Conservation (phyloP, 2,888 invertebrate genomes). For the Metalampra italica region DNA sequence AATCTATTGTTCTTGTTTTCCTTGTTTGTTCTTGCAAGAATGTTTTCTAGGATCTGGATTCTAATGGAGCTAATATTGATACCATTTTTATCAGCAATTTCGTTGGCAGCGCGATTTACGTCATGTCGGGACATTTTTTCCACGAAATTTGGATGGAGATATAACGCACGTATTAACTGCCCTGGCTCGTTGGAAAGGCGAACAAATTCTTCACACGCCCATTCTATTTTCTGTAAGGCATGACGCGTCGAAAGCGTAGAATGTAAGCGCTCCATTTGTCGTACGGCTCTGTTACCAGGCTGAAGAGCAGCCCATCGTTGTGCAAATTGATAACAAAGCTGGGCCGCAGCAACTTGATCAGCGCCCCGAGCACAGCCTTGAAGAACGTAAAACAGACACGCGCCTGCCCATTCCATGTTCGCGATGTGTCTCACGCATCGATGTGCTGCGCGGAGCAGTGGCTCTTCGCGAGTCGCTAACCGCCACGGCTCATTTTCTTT, state of each 20-base stretch:
- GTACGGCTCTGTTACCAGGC: conserved; percentile 67
- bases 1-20: conserved; percentile 38
- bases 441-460: conserved; percentile 66
- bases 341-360: conserved; percentile 73
- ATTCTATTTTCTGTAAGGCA: conserved; percentile 66
- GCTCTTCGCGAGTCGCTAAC: conserved; percentile 60
- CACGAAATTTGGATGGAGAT: conserved; percentile 63
- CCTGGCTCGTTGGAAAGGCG: conserved; percentile 63
- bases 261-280: conserved; percentile 70
- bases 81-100: conserved; percentile 72
- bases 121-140: conserved; percentile 62
- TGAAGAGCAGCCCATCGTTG: conserved; percentile 70
- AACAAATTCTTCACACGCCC: conserved; percentile 68
- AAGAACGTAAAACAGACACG: conserved; percentile 70
- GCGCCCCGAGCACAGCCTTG: conserved; percentile 73
- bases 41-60: conserved; percentile 69
- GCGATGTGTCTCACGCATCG: conserved; percentile 68
- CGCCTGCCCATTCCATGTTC: conserved; percentile 76
- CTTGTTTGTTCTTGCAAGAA: conserved; percentile 50
- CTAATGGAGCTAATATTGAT: conserved; percentile 68
- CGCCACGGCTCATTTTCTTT: conserved; percentile 64
- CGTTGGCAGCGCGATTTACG: conserved; percentile 66
- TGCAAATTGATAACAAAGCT: conserved; percentile 72
- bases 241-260: conserved; percentile 68
- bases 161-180: conserved; percentile 66